These are phyloP conservation scores for Macaria notata DNA, from an alignment of 2,888 invertebrate species.

Conservation along the genomic window DNA sequence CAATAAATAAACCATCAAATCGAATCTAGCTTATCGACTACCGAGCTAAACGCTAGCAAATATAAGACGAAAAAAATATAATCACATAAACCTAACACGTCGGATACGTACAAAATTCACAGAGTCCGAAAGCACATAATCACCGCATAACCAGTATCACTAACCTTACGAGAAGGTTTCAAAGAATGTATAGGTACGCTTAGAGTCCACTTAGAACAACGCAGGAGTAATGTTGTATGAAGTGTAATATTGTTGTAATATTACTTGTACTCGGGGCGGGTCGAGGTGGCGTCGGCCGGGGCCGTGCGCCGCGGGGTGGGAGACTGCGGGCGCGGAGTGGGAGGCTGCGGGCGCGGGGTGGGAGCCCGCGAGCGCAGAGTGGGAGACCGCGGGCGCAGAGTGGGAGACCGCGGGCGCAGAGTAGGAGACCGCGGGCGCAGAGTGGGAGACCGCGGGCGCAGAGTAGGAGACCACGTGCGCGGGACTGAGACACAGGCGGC, in stretches of 20 bases:
- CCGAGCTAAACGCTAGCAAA: conserved; percentile 69
- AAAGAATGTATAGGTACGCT: conserved; percentile 81
- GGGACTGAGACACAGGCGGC: conserved; percentile 18
- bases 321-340: too few relatives aligned
- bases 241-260: conserved; percentile 57
- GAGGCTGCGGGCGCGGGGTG: too few relatives aligned
- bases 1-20: conserved; percentile 67
- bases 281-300: neutral
- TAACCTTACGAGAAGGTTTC: conserved; percentile 80
- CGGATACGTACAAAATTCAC: conserved; percentile 63
- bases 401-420: too few relatives aligned
- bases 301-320: neutral
- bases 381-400: too few relatives aligned
- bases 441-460: too few relatives aligned
- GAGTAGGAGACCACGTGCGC: conserved; percentile 17
- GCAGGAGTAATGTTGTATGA: conserved; percentile 31
- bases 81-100: conserved; percentile 66
- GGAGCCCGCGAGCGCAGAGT: too few relatives aligned
- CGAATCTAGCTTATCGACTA: conserved; percentile 77
- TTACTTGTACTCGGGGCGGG: conserved; percentile 70
- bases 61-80: conserved; percentile 51
- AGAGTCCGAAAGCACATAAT: conserved; percentile 63
- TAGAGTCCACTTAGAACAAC: conserved; percentile 74
- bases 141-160: conserved; percentile 76
- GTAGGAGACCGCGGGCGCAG: too few relatives aligned